phyloP scores from a whole-genome alignment of 2,113 vertebrate species.

The Rhynchopsitta pachyrhyncha region DNA sequence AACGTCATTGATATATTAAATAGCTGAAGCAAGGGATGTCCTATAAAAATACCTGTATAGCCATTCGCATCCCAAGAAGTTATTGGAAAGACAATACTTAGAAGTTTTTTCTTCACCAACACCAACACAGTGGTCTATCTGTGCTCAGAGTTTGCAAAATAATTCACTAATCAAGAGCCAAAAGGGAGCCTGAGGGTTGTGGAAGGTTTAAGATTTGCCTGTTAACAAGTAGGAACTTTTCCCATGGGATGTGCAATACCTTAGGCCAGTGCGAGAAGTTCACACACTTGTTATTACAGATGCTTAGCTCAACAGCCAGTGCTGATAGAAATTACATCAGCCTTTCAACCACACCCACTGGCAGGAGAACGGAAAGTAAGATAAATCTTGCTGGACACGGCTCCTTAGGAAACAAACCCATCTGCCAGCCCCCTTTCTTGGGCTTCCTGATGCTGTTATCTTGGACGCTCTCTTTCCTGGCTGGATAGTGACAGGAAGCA shows the following conservation, averaged over 20 bases:
- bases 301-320: neutral
- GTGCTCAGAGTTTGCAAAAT: neutral
- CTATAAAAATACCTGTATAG: neutral
- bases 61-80: neutral
- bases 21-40: fast-evolving
- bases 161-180: neutral
- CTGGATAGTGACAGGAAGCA: conserved; percentile 63
- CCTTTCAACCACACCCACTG: conserved; percentile 25
- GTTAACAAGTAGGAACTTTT: neutral
- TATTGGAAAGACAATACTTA: neutral
- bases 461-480: conserved; percentile 62
- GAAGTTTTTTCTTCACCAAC: neutral
- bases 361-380: conserved; percentile 15
- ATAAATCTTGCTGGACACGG: conserved; percentile 10
- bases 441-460: conserved; percentile 60
- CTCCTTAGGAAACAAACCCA: conserved; percentile 2
- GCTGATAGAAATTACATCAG: conserved; percentile 17
- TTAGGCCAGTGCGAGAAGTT: neutral
- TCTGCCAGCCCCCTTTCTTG: conserved; percentile 37
- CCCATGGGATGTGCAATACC: neutral
- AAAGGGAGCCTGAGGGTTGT: neutral
- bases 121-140: neutral
- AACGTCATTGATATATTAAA: neutral
- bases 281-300: conserved; percentile 33
- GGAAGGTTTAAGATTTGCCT: neutral